Percentiles rank a stretch among this genome's conserved stretches.
Evolutionary conservation across 2,797 vertebrate genomes (phyloP).

Genomic region (Acanthopagrus latus): DNA sequence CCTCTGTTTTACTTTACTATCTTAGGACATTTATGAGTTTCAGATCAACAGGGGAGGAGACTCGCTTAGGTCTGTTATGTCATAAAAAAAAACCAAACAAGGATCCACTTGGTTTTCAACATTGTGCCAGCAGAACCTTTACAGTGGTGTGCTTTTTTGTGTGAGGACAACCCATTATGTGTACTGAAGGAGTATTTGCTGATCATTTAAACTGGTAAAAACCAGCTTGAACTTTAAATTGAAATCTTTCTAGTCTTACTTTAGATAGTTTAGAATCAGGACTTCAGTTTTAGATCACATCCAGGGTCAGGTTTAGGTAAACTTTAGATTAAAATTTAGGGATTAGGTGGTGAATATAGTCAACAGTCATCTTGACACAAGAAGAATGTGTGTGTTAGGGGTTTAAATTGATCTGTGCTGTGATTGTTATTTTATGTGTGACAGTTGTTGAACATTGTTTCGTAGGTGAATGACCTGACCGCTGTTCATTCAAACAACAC

Average conservation of each 20-base stretch:
- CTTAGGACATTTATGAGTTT: background rate
- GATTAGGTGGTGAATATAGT: background rate
- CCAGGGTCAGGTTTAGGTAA: background rate
- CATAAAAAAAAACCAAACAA: conserved; percentile 2
- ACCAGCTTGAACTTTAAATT: conserved; percentile 12
- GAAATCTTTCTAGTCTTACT: background rate
- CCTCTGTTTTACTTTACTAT: background rate
- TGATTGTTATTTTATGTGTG: conserved; percentile 13
- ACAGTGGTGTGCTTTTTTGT: background rate
- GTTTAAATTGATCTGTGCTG: background rate
- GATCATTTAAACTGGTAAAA: conserved; percentile 20
- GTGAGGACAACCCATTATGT: background rate
- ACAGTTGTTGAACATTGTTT: conserved; percentile 15
- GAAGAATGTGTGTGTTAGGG: background rate
- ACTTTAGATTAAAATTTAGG: background rate
- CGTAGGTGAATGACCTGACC: background rate
- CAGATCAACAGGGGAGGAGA: conserved; percentile 19
- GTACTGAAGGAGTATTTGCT: background rate
- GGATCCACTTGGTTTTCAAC: background rate
- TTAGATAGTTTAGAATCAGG: background rate
- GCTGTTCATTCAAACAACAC: conserved; percentile 2
- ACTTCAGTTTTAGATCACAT: background rate
- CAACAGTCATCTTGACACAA: background rate
- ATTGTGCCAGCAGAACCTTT: background rate
- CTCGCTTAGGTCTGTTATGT: background rate